Base-by-base conservation (phyloP, 2,113 vertebrate species). In the Rhineura floridana region DNA sequence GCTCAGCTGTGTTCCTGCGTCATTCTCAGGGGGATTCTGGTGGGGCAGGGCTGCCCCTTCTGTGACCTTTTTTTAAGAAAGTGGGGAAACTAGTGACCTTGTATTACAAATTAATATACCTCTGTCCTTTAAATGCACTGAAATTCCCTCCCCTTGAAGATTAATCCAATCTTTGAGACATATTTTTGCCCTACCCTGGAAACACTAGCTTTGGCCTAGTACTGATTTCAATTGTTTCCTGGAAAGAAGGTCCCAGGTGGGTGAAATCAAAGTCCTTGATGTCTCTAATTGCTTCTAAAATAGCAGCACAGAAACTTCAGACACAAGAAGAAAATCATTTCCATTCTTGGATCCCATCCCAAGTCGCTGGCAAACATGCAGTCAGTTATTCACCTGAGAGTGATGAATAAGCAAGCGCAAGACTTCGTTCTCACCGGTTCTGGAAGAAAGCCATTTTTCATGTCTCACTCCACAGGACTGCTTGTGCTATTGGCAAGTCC, bases 351-450 rank as follows among this genome's bases (percentile, higher is more conserved):
- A 94, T 91, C 0, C 2, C 4, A 59, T 77, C 92, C 95, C 62
- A 0, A 88, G 76, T 10, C 1, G 1, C 91, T 87, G 92, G 84
- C 75, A 81, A 90, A 87, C 42, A 12, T 0, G 0, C 92, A 81
- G 12, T 55, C 67, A 39, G 91, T 95, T 93, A 90, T 95, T 94
- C 94, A 93, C 93, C 93, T 91, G 94, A 93, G 93, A 93, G 92
- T 91, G 94, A 93, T 89, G 89, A 93, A 62, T 91, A 88, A 92
- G 90, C 91, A 93, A 48, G 10, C 44, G 1, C 91, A 25, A 88
- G 94, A 93, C 83, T 69, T 83, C 44, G 86, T 81, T 95, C 91
- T 92, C 93, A 90, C 73, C 88, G 86, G 59, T 21, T 84, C 91
- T 93, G 93, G 92, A 89, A 2, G 15, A 0, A 1, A 0, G 93